These are phyloP conservation scores for Monopis laevigella DNA, from an alignment of 2,888 invertebrate genomes.

Conservation along the genomic window DNA sequence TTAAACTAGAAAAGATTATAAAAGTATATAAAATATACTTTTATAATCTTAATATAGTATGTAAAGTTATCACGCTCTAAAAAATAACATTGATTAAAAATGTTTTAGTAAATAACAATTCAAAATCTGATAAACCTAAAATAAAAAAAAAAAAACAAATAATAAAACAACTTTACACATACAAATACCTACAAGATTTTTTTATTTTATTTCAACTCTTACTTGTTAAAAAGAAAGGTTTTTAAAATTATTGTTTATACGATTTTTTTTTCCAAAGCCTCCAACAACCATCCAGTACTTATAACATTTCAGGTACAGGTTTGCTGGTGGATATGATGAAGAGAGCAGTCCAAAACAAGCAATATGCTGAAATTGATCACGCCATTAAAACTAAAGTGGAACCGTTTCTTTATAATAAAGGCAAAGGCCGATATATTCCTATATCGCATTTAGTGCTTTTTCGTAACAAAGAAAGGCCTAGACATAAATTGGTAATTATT, in stretches of 20 bases:
- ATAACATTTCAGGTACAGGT: slow-evolving; percentile 75
- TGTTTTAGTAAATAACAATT: no score
- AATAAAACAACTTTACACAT: no score
- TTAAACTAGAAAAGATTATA: no score
- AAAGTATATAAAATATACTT: no score
- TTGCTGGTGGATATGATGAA: slow-evolving; percentile 94
- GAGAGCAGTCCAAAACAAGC: slow-evolving; percentile 87
- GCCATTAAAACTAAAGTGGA: slow-evolving; percentile 91
- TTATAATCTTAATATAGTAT: no score
- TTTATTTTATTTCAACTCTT: no score
- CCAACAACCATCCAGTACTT: no score
- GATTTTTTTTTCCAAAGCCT: background rate
- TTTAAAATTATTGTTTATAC: background rate
- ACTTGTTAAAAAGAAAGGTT: background rate
- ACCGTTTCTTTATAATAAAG: slow-evolving; percentile 93
- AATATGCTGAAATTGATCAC: slow-evolving; percentile 91
- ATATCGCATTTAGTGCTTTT: slow-evolving; percentile 88
- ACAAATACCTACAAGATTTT: no score
- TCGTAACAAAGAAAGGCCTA: slow-evolving; percentile 85
- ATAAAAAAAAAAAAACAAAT: no score
- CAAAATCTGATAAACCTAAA: no score
- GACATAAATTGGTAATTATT: slow-evolving; percentile 76
- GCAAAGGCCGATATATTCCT: slow-evolving; percentile 90
- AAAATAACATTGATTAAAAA: no score
- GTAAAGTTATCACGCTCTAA: no score